A percentile compares a stretch with the other conserved stretches of the same genome.
phyloP scores from a whole-genome alignment of 2,797 vertebrate genomes.

The Gastrophryne carolinensis region DNA sequence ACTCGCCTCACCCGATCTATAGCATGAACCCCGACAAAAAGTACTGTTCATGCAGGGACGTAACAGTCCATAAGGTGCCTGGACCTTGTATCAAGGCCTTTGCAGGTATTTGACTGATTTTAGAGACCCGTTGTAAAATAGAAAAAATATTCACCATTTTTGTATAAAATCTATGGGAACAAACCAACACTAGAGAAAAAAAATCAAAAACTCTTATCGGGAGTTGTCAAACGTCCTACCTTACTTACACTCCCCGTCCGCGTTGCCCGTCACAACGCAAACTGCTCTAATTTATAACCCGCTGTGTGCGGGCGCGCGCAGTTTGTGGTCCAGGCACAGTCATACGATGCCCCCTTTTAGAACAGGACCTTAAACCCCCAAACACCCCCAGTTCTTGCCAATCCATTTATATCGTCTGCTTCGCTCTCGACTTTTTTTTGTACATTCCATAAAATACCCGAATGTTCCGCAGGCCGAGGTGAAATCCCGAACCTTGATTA shows the following conservation, averaged over 20 bases:
- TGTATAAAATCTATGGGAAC: conserved; percentile 54
- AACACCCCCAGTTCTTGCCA: conserved; percentile 67
- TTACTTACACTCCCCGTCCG: neutral
- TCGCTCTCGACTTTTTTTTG: conserved; percentile 69
- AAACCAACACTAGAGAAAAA: conserved; percentile 58
- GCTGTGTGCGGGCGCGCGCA: conserved; percentile 49
- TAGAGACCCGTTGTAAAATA: conserved; percentile 57
- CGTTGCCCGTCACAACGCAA: conserved; percentile 14
- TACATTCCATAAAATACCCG: conserved; percentile 66
- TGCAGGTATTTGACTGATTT: conserved; percentile 65
- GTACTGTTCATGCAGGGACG: conserved; percentile 68
- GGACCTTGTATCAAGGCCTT: conserved; percentile 71
- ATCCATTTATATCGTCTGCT: conserved; percentile 69
- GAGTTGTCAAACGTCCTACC: conserved; percentile 39
- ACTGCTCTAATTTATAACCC: conserved; percentile 48
- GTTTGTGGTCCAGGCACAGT: conserved; percentile 62
- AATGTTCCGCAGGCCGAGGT: conserved; percentile 72
- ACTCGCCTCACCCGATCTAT: too few relatives aligned
- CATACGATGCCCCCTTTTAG: conserved; percentile 61
- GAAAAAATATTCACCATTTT: conserved; percentile 61
- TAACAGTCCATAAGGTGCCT: conserved; percentile 62
- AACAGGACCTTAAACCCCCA: conserved; percentile 60
- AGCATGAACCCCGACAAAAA: conserved; percentile 69
- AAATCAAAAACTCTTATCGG: conserved; percentile 53
- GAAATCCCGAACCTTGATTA: conserved; percentile 71